Evolutionary conservation across 37 sponge, comb jelly and placozoan species (phyloP), one percentile per base, ranked within the genome.

Genomic region (Eunapius fragilis): DNA sequence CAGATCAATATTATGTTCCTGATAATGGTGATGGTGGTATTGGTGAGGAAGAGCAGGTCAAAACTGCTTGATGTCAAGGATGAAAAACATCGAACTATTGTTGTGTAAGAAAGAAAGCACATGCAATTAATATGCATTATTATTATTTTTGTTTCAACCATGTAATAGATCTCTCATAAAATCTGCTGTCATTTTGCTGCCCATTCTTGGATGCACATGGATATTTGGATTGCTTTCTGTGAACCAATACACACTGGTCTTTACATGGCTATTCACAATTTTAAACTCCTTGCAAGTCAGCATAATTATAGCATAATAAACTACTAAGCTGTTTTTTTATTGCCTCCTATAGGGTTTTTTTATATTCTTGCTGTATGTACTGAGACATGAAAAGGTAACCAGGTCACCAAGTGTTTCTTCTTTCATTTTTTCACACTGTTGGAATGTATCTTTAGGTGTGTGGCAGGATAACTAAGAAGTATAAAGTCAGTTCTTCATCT

Each of bases 141-240:
- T 6, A 9, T 6, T 11, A 3, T 13, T 27, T 31, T 31, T 58
- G 6, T 12, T 58, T 19, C 58, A 12, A 58, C 6, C 19, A 7
- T 1, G 27, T 11, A n/a, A n/a, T 77, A 77, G 45, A 28, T 37
- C 26, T 11, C 12, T 77, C 24, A 25, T 77, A 36, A 72, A 33
- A 31, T 28, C 73, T 31, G 30, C 73, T 33, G 73, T 72, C 31
- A 72, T 17, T 33, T 72, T 72, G n/a, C 12, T 72, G 13, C 73
- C 73, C 13, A 72, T 72, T 11, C 73, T 72, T 30, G 73, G 73
- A 72, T 30, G 30, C 73, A 77, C 78, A 28, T 77, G 78, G 78
- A 36, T 36, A 36, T 45, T 77, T 77, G 89, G 89, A 26, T 68
- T 88, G 71, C 68, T 88, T 88, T 78, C 89, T 70, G 84, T 88